Evolutionary conservation across 2,113 vertebrate species (phyloP).

Genomic region (Passer domesticus): DNA sequence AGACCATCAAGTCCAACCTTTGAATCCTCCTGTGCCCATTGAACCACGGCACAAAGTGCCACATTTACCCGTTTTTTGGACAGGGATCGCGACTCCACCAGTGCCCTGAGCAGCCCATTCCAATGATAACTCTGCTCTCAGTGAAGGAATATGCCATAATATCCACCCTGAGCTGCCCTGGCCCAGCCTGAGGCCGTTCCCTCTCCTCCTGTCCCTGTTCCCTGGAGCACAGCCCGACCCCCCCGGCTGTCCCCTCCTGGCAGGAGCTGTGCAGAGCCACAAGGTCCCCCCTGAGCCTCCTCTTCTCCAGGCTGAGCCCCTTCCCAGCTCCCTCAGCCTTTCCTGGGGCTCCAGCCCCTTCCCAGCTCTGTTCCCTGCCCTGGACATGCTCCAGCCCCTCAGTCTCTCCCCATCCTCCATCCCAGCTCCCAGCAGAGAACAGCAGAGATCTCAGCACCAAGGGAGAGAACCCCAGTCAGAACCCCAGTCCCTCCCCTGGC

Average conservation of each 20-base stretch:
- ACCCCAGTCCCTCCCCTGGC: background rate
- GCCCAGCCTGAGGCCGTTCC: background rate
- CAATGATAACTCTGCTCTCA: background rate
- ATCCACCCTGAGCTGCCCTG: rapidly evolving
- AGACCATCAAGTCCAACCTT: background rate
- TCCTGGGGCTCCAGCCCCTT: background rate
- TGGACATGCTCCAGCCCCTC: rapidly evolving
- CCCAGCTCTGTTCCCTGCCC: background rate
- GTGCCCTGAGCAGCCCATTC: background rate
- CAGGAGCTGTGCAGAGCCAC: background rate
- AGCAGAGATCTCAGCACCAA: background rate
- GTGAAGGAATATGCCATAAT: background rate
- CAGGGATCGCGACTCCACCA: background rate
- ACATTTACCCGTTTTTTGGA: rapidly evolving
- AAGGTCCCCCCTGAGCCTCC: background rate
- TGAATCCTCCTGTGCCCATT: background rate
- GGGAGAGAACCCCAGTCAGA: background rate
- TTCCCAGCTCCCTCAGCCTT: background rate
- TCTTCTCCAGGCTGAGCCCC: background rate
- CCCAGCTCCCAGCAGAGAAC: background rate
- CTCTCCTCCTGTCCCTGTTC: background rate
- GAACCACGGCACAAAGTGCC: background rate
- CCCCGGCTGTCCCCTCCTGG: background rate
- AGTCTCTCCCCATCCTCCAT: background rate
- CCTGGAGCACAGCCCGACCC: background rate